phyloP scores from a whole-genome alignment of 2,797 vertebrate genomes.

The Zalophus californianus region DNA sequence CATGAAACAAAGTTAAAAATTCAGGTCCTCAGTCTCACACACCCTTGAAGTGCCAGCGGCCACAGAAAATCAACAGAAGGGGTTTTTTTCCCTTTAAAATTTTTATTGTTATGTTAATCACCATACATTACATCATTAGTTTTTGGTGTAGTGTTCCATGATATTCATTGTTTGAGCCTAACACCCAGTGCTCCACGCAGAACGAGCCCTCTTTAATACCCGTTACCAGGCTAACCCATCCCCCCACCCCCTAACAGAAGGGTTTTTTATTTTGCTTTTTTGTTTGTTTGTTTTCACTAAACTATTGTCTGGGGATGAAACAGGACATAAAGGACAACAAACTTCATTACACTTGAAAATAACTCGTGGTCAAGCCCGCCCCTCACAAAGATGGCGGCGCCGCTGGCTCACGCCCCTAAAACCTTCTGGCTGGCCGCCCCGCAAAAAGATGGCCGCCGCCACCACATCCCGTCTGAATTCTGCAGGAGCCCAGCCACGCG shows the following conservation, averaged over 20 bases:
- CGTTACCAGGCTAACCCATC: too few species aligned
- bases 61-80: not conserved
- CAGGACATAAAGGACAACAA: fast-evolving
- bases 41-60: not conserved
- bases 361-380: fast-evolving
- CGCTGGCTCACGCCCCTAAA: fast-evolving
- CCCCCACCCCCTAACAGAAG: too few species aligned
- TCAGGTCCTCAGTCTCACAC: not conserved
- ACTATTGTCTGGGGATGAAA: not conserved
- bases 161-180: too few species aligned
- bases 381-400: not conserved
- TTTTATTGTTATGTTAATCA: too few species aligned
- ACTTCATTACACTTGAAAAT: not conserved
- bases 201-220: too few species aligned
- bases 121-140: too few species aligned
- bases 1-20: not conserved
- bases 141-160: too few species aligned
- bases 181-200: too few species aligned
- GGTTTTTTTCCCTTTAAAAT: too few species aligned
- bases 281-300: too few species aligned
- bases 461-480: fast-evolving
- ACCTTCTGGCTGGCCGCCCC: not conserved
- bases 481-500: not conserved
- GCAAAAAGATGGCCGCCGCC: slow-evolving; percentile 22
- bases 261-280: too few species aligned